These are phyloP conservation scores for Motacilla tschutschensis DNA, from an alignment of 2,113 vertebrate species.

Conservation along the genomic window DNA sequence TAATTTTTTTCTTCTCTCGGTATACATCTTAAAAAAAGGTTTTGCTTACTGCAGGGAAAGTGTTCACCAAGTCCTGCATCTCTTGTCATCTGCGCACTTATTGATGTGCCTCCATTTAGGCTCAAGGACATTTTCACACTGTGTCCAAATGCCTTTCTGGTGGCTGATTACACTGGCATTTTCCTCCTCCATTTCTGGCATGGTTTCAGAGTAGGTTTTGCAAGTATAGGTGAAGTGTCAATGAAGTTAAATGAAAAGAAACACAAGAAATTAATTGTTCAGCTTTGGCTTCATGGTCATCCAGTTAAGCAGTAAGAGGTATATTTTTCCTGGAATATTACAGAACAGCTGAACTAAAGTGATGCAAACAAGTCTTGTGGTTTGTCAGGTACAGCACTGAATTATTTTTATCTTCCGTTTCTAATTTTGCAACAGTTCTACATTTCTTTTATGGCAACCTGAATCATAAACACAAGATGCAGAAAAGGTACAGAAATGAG, in stretches of 20 bases:
- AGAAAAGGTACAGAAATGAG: background rate
- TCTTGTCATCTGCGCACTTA: constrained; percentile 5
- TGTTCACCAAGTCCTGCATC: background rate
- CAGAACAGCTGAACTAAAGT: constrained; percentile 2
- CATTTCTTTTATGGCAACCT: background rate
- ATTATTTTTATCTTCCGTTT: constrained; percentile 29
- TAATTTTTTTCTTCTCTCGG: background rate
- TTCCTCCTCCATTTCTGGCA: constrained; percentile 35
- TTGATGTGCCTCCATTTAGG: constrained; percentile 17
- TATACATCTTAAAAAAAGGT: background rate
- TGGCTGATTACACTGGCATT: constrained; percentile 37
- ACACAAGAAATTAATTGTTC: constrained; percentile 18
- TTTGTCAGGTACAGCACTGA: background rate
- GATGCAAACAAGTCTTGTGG: background rate
- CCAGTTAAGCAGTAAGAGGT: background rate
- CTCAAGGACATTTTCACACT: constrained; percentile 32
- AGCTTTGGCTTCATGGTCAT: constrained; percentile 4
- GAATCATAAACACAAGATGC: background rate
- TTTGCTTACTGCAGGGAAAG: background rate
- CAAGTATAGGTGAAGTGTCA: constrained; percentile 47
- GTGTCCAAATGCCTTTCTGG: constrained; percentile 4
- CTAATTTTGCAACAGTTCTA: constrained; percentile 4
- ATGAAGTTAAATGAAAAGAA: constrained; percentile 51
- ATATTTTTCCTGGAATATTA: background rate
- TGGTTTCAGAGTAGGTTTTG: constrained; percentile 23